These are phyloP conservation scores for Temnothorax unifasciatus DNA, from an alignment of 2,888 invertebrate species.

Conservation along the genomic window DNA sequence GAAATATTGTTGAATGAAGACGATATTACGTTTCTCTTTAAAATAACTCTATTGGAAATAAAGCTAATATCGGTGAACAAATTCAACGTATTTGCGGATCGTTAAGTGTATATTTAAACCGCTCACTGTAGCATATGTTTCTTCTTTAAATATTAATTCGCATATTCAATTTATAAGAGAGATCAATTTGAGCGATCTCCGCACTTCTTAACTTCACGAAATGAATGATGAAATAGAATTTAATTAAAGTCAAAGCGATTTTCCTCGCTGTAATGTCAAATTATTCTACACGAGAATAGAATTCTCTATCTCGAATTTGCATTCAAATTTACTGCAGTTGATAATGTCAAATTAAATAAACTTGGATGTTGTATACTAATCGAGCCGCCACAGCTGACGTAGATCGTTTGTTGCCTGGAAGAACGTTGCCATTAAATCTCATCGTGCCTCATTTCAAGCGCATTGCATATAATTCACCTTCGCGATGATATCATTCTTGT, in stretches of 20 bases:
- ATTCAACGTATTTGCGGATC: slow-evolving; percentile 3
- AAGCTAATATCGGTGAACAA: slow-evolving; percentile 6
- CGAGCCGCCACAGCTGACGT: background rate
- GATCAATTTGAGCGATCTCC: slow-evolving; percentile 3
- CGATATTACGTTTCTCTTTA: background rate
- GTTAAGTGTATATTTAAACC: slow-evolving; percentile 14
- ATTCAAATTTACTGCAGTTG: slow-evolving; percentile 14
- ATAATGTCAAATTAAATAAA: slow-evolving; percentile 3
- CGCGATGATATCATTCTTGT: slow-evolving; percentile 8
- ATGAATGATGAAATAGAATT: background rate
- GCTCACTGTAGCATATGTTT: background rate
- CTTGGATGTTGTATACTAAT: slow-evolving; percentile 26
- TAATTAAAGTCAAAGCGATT: slow-evolving; percentile 34
- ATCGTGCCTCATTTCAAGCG: slow-evolving; percentile 20
- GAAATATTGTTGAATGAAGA: slow-evolving; percentile 6
- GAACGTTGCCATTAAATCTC: slow-evolving; percentile 36
- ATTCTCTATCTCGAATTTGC: slow-evolving; percentile 19
- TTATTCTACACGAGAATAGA: slow-evolving; percentile 15
- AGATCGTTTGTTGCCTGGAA: slow-evolving; percentile 24
- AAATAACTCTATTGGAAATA: background rate
- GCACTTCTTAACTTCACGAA: slow-evolving; percentile 27
- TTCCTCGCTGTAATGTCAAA: background rate
- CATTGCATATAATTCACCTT: slow-evolving; percentile 26
- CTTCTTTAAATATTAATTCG: slow-evolving; percentile 48
- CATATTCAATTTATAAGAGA: slow-evolving; percentile 18